These are phyloP conservation scores for Eurystomus glaucurus DNA, from an alignment of 2,797 vertebrate species.

Conservation along the genomic window DNA sequence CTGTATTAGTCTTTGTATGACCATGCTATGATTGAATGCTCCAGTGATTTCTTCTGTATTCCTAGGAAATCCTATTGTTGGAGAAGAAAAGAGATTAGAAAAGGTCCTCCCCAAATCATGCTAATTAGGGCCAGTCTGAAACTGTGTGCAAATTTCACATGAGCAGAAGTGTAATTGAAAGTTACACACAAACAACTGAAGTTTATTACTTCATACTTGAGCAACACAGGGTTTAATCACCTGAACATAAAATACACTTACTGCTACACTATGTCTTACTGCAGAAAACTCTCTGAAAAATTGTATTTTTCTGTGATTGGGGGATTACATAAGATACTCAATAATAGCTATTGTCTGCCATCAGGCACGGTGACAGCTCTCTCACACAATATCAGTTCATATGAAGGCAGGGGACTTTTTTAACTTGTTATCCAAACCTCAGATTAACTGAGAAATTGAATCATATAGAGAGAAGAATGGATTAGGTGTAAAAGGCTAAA, in stretches of 20 bases:
- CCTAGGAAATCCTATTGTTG: neutral
- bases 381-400: neutral
- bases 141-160: neutral
- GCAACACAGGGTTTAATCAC: neutral
- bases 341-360: neutral
- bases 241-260: neutral
- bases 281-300: neutral
- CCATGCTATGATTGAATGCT: neutral
- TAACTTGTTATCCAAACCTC: neutral
- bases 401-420: neutral
- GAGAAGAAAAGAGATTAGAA: neutral
- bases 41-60: neutral
- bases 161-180: neutral
- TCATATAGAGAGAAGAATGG: neutral
- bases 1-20: neutral
- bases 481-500: neutral
- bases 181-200: neutral
- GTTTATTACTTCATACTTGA: neutral
- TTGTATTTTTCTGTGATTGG: neutral
- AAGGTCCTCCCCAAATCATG: fast-evolving
- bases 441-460: neutral
- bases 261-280: neutral
- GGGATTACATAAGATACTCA: neutral
- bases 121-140: neutral
- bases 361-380: neutral